phyloP scores from a whole-genome alignment of 1,140 invertebrate species.

The Drosophila sproati region DNA sequence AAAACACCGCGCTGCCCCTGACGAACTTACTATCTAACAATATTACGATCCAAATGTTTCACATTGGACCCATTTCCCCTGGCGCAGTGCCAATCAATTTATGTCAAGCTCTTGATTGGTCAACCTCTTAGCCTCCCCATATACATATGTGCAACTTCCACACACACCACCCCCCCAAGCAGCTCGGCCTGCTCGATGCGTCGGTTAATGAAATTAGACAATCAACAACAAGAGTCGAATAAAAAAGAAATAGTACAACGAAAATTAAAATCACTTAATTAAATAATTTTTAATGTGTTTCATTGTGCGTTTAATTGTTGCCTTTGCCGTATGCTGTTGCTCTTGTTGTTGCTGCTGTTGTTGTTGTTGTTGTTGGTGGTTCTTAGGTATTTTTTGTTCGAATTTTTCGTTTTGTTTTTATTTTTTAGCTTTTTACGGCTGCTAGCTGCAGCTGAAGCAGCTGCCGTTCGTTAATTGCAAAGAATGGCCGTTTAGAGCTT shows the following conservation, averaged over 20 bases:
- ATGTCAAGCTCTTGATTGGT: constrained; percentile 54
- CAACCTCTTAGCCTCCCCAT: constrained; percentile 43
- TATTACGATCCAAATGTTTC: constrained; percentile 15
- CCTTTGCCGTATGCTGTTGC: neutral
- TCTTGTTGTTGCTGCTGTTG: neutral
- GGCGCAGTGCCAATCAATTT: constrained; percentile 70
- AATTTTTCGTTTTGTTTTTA: neutral
- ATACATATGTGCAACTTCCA: neutral
- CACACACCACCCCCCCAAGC: neutral
- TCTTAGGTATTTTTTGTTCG: neutral
- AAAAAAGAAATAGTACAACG: constrained; percentile 35
- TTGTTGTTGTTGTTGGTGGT: neutral
- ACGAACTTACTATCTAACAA: constrained; percentile 16
- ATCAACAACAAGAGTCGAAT: constrained; percentile 61
- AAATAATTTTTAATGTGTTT: constrained; percentile 79
- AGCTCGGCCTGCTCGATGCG: neutral
- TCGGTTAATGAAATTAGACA: constrained; percentile 81
- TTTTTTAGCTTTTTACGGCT: constrained; percentile 18
- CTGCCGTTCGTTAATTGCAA: constrained; percentile 72
- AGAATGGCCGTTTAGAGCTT: constrained; percentile 58
- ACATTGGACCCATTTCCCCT: constrained; percentile 60
- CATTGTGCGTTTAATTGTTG: constrained; percentile 53
- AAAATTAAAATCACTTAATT: constrained; percentile 81
- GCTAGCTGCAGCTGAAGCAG: constrained; percentile 50
- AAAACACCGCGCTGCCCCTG: constrained; percentile 32